Base-by-base conservation (phyloP, 2,888 invertebrate species). In the Apocheima hispidaria region DNA sequence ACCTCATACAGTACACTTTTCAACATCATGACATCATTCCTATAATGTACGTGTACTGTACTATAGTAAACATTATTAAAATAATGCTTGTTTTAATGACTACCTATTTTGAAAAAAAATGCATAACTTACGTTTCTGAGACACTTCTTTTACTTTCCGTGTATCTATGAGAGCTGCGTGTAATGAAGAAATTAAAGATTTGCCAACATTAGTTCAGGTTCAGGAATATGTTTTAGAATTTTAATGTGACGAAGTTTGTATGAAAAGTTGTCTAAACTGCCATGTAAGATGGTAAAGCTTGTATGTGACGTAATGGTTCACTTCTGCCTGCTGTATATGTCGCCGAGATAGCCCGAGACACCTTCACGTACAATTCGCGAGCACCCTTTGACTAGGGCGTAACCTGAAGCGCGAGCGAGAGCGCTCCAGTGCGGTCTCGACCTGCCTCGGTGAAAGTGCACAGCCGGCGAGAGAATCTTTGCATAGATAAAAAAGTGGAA, bases 111-210 rank as follows among this genome's bases (percentile, higher is more conserved):
- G n/a, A 14, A n/a, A 14, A 35, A 35, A 2, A 18, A 2, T 7
- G 4, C 4, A 28, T 18, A 69, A 92, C 92, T 92, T 80, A 92
- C 92, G 92, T 90, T 84, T 92, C 92, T 1, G 92, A 92, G 3
- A 92, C 83, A 76, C 91, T 92, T 82, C 92, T 73, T 84, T 91
- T 90, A 83, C 82, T 91, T 88, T 92, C 92, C 89, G 87, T 83
- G 80, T 87, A 84, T 72, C 82, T 87, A 76, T 92, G 90, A 60
- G 86, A 84, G 89, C 92, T 92, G 92, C 91, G 48, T 91, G 87
- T 74, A 87, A 82, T 48, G 50, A 51, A 55, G 28, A 14, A 53
- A 16, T 44, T 40, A 43, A 30, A 14, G 1, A 40, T 9, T 36
- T 9, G 7, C 36, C 36, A 18, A 38, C 20, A 38, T 18, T 18